These are phyloP conservation scores for Bryconaethiops microstoma DNA, from an alignment of 2,797 vertebrate species.

Conservation along the genomic window DNA sequence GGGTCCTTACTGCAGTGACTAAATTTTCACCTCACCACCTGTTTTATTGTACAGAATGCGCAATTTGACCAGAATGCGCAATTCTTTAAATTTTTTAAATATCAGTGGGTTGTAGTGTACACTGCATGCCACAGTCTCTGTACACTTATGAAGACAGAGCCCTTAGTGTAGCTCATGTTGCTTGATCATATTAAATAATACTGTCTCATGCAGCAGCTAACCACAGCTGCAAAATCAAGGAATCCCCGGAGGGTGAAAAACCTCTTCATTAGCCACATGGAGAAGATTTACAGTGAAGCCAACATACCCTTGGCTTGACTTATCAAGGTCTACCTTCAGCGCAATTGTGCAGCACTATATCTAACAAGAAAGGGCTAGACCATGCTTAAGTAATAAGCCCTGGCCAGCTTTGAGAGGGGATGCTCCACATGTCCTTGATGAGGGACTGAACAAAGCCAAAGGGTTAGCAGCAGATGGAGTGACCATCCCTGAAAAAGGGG, in stretches of 20 bases:
- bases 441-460: slow-evolving; percentile 39
- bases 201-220: neutral
- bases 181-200: neutral
- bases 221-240: slow-evolving; percentile 1
- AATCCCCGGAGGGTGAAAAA: slow-evolving; percentile 3
- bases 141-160: neutral
- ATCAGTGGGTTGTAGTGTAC: neutral
- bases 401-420: slow-evolving; percentile 33
- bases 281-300: slow-evolving; percentile 38
- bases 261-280: slow-evolving; percentile 21
- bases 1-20: too few species aligned
- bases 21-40: too few species aligned
- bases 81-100: too few species aligned
- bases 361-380: slow-evolving; percentile 32
- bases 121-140: neutral
- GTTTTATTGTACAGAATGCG: neutral
- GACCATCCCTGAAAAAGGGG: slow-evolving; percentile 36
- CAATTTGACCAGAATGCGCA: neutral
- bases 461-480: slow-evolving; percentile 38
- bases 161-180: neutral
- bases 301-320: slow-evolving; percentile 49
- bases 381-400: slow-evolving; percentile 27
- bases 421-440: slow-evolving; percentile 36
- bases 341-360: slow-evolving; percentile 45
- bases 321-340: slow-evolving; percentile 46